phyloP scores from a whole-genome alignment of 2,888 invertebrate species.

The Helicoverpa assulta region DNA sequence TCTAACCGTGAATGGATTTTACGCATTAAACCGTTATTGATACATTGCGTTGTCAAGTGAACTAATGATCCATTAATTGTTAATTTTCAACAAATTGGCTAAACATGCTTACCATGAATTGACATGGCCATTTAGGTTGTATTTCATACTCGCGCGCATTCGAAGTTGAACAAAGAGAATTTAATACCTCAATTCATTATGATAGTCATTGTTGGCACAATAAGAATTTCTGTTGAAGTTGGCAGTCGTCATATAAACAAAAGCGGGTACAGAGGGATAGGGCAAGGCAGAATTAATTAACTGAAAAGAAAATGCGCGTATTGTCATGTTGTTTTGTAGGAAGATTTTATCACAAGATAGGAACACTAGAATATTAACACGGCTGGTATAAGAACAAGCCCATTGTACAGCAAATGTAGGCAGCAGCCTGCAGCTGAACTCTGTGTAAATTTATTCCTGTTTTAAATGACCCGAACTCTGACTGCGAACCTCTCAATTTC shows the following conservation, averaged over 20 bases:
- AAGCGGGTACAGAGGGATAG: not conserved
- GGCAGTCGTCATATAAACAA: not conserved
- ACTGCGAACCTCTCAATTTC: slow-evolving; percentile 47
- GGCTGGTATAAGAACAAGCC: slow-evolving; percentile 35
- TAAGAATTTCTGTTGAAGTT: not conserved
- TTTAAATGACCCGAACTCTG: slow-evolving; percentile 63
- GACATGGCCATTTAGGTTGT: no score
- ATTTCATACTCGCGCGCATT: not conserved
- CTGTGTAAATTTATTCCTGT: slow-evolving; percentile 60
- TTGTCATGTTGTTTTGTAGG: not conserved
- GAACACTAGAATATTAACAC: slow-evolving; percentile 4
- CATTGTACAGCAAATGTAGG: slow-evolving; percentile 55
- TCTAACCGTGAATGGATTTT: slow-evolving; percentile 1
- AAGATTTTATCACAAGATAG: not conserved
- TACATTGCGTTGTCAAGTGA: not conserved
- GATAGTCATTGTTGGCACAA: not conserved
- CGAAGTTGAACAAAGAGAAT: not conserved
- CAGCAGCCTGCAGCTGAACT: slow-evolving; percentile 56
- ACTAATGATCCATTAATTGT: not conserved
- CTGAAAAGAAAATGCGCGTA: slow-evolving; percentile 16
- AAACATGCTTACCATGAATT: no score
- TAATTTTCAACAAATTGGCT: no score
- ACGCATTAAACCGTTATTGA: no score
- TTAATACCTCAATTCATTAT: not conserved
- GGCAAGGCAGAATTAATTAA: no score